phyloP scores from a whole-genome alignment of 2,888 invertebrate genomes.

The Quadroppia sp. region DNA sequence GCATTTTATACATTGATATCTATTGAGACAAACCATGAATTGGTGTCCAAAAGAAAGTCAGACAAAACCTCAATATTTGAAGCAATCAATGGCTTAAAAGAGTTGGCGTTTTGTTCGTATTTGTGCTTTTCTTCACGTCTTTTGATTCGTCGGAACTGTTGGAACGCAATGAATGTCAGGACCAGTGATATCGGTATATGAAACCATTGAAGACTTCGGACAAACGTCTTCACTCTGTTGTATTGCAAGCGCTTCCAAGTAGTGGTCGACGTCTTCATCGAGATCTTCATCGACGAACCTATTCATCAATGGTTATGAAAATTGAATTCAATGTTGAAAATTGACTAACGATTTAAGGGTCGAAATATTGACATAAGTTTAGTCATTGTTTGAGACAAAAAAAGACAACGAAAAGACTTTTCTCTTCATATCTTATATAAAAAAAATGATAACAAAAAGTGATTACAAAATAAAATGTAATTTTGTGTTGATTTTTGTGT shows the following conservation, averaged over 20 bases:
- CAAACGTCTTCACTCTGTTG: constrained; percentile 45
- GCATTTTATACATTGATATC: constrained; percentile 54
- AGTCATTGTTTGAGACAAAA: constrained; percentile 3
- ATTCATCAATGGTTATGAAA: not conserved
- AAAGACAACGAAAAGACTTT: too few relatives aligned
- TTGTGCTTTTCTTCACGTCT: constrained; percentile 46
- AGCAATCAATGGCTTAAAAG: too few relatives aligned
- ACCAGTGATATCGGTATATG: constrained; percentile 50
- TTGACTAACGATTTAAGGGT: constrained; percentile 2
- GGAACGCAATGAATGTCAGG: constrained; percentile 49
- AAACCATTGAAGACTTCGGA: constrained; percentile 49
- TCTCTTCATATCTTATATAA: too few relatives aligned
- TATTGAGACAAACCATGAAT: not conserved
- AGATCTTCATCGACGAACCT: not conserved
- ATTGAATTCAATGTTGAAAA: not conserved
- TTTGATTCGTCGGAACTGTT: constrained; percentile 49
- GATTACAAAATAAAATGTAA: too few relatives aligned
- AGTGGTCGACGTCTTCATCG: not conserved
- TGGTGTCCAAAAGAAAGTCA: not conserved
- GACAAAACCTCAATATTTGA: not conserved
- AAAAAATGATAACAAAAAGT: too few relatives aligned
- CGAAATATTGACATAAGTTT: constrained; percentile 4
- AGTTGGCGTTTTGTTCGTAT: not conserved
- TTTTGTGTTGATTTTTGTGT: too few relatives aligned
- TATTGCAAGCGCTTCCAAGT: constrained; percentile 37